Evolutionary conservation across 2,113 vertebrate species (phyloP).

Genomic region (Candoia aspera): DNA sequence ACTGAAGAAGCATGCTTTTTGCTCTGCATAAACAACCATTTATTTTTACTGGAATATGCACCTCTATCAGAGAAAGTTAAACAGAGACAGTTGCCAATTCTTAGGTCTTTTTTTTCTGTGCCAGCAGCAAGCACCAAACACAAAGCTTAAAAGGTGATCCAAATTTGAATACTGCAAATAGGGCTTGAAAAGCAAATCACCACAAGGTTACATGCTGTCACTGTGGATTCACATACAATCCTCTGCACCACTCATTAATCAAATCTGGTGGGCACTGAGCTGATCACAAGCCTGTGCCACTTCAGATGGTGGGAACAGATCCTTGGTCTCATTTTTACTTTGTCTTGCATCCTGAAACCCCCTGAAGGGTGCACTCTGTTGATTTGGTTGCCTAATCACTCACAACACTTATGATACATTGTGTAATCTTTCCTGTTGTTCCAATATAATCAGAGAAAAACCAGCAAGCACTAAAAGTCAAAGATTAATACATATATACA

Average conservation of each 20-base stretch:
- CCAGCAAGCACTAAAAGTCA: not conserved
- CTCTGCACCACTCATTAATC: slow-evolving; percentile 10
- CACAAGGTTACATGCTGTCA: rapidly evolving
- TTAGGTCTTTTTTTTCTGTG: not conserved
- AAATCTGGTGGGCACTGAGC: not conserved
- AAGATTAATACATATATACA: slow-evolving; percentile 21
- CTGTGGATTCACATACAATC: not conserved
- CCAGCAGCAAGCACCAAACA: slow-evolving; percentile 30
- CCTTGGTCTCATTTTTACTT: not conserved
- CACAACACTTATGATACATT: not conserved
- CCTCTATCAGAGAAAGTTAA: not conserved
- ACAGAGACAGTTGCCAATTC: slow-evolving; percentile 40
- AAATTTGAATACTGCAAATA: not conserved
- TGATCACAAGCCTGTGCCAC: not conserved
- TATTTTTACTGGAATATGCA: not conserved
- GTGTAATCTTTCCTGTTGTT: not conserved
- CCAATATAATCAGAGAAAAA: not conserved
- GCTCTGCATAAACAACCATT: not conserved
- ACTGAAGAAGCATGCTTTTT: not conserved
- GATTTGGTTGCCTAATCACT: not conserved
- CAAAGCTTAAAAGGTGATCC: slow-evolving; percentile 15
- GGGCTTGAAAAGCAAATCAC: not conserved
- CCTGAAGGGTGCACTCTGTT: not conserved
- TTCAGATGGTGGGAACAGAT: rapidly evolving
- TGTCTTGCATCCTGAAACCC: not conserved